phyloP scores from a whole-genome alignment of 2,113 vertebrate genomes.

The Tyrannus savana region DNA sequence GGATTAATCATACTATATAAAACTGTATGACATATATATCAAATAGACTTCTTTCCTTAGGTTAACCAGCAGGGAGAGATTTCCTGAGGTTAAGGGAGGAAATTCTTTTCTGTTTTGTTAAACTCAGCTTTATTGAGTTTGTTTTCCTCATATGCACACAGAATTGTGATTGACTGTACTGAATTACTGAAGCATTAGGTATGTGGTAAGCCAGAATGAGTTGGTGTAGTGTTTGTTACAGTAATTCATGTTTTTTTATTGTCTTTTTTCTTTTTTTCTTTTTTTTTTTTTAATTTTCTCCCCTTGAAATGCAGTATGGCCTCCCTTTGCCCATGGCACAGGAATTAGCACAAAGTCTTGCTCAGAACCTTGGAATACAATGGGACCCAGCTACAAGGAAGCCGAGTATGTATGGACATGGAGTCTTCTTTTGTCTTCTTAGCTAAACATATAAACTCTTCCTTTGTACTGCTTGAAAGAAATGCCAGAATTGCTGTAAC shows the following conservation, averaged over 20 bases:
- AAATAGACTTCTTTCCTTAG: background rate
- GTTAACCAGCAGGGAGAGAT: background rate
- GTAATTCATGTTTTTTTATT: background rate
- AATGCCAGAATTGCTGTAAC: background rate
- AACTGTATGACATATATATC: background rate
- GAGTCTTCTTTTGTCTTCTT: constrained; percentile 11
- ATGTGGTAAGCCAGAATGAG: background rate
- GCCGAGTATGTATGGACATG: constrained; percentile 81
- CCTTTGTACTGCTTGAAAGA: background rate
- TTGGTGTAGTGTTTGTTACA: constrained; percentile 13
- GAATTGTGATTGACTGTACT: background rate
- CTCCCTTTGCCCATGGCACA: constrained; percentile 85
- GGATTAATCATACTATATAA: background rate
- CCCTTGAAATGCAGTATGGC: constrained; percentile 83
- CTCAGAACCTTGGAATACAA: constrained; percentile 96
- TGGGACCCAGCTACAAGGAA: constrained; percentile 92
- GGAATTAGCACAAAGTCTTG: constrained; percentile 90
- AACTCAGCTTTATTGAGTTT: background rate
- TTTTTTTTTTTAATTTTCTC: background rate
- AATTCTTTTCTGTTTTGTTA: background rate
- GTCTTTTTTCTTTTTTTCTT: too few species aligned
- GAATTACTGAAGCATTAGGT: background rate
- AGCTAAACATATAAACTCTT: background rate
- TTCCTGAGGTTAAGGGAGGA: background rate
- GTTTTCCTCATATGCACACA: background rate